These are phyloP conservation scores for Selene dorsalis DNA, from an alignment of 2,797 vertebrate genomes.

Conservation along the genomic window DNA sequence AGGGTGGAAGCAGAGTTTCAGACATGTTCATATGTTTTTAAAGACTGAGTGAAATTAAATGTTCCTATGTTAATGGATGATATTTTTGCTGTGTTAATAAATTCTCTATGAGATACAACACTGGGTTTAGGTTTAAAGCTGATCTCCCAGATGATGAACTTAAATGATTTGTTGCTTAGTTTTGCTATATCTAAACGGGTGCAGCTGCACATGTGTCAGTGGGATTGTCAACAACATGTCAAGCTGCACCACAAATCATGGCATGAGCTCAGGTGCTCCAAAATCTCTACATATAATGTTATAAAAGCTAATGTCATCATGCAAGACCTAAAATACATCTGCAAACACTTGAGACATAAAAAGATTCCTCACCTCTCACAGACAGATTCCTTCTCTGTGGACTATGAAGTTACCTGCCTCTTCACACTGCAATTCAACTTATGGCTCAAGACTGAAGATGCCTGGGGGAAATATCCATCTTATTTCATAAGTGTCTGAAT, in stretches of 20 bases:
- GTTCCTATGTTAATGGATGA: constrained; percentile 9
- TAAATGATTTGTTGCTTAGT: neutral
- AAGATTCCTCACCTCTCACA: neutral
- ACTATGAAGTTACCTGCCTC: neutral
- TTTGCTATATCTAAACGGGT: neutral
- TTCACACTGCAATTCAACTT: neutral
- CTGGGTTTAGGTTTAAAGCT: constrained; percentile 30
- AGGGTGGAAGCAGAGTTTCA: constrained; percentile 31
- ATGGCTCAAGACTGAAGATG: neutral
- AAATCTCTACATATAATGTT: neutral
- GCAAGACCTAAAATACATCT: neutral
- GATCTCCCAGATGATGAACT: constrained; percentile 7
- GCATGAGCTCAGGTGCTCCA: neutral
- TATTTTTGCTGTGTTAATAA: constrained; percentile 38
- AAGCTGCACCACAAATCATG: neutral
- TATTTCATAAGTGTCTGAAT: constrained; percentile 4
- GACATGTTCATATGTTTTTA: constrained; percentile 20
- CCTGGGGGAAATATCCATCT: constrained; percentile 12
- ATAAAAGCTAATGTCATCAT: neutral
- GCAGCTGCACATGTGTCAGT: neutral
- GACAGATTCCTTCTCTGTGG: constrained; percentile 5
- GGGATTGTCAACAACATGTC: neutral
- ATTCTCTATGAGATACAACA: constrained; percentile 45
- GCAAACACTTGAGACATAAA: neutral
- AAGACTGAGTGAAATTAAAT: constrained; percentile 24